phyloP scores from a whole-genome alignment of 2,113 vertebrate species.

The Hydrolagus affinis region DNA sequence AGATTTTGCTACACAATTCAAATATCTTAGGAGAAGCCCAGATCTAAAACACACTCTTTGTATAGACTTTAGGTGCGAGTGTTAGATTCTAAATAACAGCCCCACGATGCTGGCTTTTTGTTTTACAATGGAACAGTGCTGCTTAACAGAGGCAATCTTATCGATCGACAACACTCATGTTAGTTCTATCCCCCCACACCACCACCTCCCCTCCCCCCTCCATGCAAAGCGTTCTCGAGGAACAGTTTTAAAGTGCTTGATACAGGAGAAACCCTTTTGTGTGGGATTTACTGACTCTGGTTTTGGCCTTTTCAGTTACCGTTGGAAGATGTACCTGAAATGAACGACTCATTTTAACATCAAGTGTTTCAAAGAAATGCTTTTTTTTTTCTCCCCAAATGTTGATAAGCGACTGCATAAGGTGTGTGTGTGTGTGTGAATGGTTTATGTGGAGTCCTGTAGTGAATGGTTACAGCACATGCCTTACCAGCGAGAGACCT shows the following conservation, averaged over 20 bases:
- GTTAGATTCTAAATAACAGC: neutral
- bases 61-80: neutral
- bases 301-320: slow-evolving; percentile 37
- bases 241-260: slow-evolving; percentile 41
- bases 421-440: no score
- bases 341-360: no score
- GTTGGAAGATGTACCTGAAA: no score
- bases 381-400: no score
- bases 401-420: no score
- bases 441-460: no score
- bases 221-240: slow-evolving; percentile 2
- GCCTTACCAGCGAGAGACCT: no score
- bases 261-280: slow-evolving; percentile 33
- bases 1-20: neutral
- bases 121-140: neutral
- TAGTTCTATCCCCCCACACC: slow-evolving; percentile 34
- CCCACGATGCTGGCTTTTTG: neutral
- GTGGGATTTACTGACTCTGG: slow-evolving; percentile 41
- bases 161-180: neutral
- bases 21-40: neutral
- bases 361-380: no score
- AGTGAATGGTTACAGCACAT: no score
- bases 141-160: neutral
- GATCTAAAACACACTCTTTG: neutral
- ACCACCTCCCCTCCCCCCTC: neutral